phyloP scores from a whole-genome alignment of 2,888 invertebrate species.

The Rotaria macrura region DNA sequence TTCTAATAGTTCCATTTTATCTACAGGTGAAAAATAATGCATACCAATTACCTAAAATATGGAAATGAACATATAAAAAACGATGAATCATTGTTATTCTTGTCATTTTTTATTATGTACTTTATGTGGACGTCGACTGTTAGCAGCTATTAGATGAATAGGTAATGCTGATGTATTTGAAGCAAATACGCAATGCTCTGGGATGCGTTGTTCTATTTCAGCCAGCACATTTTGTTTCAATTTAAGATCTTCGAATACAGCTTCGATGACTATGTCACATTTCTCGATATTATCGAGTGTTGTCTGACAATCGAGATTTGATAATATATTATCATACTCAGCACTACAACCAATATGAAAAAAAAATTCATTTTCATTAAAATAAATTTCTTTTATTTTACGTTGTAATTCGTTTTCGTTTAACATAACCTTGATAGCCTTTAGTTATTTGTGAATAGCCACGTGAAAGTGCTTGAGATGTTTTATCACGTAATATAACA shows the following conservation, averaged over 20 bases:
- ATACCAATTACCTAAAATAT: conserved; percentile 67
- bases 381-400: background rate
- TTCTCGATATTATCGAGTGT: conserved; percentile 61
- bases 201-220: conserved; percentile 70
- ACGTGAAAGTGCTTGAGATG: conserved; percentile 66
- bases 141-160: conserved; percentile 84
- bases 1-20: conserved; percentile 96
- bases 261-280: conserved; percentile 88
- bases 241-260: conserved; percentile 89
- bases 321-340: background rate
- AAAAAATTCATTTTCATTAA: no score
- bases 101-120: conserved; percentile 50
- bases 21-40: conserved; percentile 99
- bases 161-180: conserved; percentile 97
- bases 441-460: conserved; percentile 81
- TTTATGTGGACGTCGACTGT: conserved; percentile 83
- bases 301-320: conserved; percentile 11
- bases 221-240: conserved; percentile 93
- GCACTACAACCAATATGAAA: no score
- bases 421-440: conserved; percentile 69
- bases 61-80: no score
- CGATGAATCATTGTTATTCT: no score
- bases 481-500: conserved; percentile 82
- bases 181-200: conserved; percentile 82
- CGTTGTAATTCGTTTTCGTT: conserved; percentile 66